Evolutionary conservation across 2,113 vertebrate genomes (phyloP).

Genomic region (Rhabdomys dilectus): DNA sequence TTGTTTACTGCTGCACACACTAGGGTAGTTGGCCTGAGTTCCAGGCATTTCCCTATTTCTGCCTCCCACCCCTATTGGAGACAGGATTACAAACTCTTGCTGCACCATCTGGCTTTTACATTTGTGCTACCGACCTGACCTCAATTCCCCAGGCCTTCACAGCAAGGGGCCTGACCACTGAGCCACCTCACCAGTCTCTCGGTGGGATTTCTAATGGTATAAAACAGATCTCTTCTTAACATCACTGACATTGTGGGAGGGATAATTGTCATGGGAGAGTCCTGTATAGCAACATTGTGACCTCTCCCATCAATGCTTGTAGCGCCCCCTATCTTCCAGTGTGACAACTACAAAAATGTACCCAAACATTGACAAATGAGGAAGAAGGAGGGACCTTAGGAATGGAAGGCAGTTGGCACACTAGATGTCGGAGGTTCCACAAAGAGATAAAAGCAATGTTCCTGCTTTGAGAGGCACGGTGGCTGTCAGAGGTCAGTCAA

Average conservation of each 20-base stretch:
- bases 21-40: neutral
- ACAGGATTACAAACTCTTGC: neutral
- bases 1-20: too few relatives aligned
- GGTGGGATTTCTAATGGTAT: neutral
- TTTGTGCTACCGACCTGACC: too few relatives aligned
- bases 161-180: neutral
- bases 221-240: conserved; percentile 13
- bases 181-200: neutral
- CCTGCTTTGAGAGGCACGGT: neutral
- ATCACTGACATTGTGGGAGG: neutral
- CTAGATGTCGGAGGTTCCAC: neutral
- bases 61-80: neutral
- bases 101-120: neutral
- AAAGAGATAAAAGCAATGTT: neutral
- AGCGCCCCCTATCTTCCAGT: neutral
- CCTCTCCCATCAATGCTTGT: neutral
- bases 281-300: neutral
- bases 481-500: neutral
- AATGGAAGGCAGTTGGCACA: neutral
- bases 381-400: neutral
- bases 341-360: neutral
- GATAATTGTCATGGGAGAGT: neutral
- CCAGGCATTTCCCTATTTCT: neutral
- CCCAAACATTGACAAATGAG: neutral
- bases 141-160: neutral